Percentiles rank a stretch among this genome's conserved stretches.
Evolutionary conservation across 2,113 vertebrate species (phyloP).

Genomic region (Microtus pennsylvanicus): DNA sequence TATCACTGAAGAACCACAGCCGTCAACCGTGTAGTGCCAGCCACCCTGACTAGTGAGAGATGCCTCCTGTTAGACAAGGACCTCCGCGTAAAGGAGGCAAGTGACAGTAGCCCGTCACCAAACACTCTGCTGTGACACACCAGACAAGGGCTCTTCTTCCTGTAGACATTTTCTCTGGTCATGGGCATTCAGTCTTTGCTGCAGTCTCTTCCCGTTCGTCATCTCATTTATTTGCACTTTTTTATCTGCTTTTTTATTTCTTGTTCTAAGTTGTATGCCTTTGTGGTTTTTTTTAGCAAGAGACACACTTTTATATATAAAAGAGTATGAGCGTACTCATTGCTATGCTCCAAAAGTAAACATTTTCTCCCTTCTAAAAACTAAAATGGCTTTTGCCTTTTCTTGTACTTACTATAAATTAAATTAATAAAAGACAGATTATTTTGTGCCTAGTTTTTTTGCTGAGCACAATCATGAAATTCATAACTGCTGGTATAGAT

Average conservation of each 20-base stretch:
- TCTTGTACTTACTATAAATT: conserved; percentile 26
- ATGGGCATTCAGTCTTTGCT: background rate
- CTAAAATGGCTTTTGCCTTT: background rate
- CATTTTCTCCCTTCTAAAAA: background rate
- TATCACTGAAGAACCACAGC: background rate
- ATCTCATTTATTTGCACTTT: background rate
- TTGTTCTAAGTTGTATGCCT: background rate
- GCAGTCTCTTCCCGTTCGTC: background rate
- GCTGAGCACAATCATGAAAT: background rate
- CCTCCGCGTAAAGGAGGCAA: background rate
- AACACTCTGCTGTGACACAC: background rate
- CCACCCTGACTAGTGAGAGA: background rate
- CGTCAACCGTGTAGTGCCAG: background rate
- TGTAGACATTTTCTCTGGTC: background rate
- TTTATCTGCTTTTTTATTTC: background rate
- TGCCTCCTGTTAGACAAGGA: background rate
- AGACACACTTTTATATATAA: background rate
- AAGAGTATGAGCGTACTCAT: background rate
- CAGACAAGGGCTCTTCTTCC: background rate
- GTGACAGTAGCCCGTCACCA: background rate
- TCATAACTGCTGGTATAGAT: background rate
- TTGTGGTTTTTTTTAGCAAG: background rate
- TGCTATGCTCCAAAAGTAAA: background rate
- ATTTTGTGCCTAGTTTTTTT: background rate
- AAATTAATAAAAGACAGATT: background rate